A percentile compares a stretch with the other conserved stretches of the same genome.
Evolutionary conservation across 2,113 vertebrate species (phyloP).

Genomic region (Sorex fumeus): DNA sequence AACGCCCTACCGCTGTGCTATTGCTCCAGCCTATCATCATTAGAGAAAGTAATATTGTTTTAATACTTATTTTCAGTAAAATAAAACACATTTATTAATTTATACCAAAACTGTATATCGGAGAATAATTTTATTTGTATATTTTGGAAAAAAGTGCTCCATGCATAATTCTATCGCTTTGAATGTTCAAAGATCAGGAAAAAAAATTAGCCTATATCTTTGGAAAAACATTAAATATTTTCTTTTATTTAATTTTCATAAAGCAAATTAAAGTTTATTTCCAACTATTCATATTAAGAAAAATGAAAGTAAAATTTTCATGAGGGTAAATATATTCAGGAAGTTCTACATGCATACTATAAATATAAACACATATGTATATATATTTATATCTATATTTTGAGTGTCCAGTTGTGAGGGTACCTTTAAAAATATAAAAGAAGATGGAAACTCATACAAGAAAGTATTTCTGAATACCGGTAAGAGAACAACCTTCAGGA

Average conservation of each 20-base stretch:
- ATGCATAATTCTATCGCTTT: background rate
- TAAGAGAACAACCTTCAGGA: background rate
- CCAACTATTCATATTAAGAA: background rate
- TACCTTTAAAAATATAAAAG: background rate
- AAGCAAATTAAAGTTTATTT: background rate
- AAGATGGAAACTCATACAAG: background rate
- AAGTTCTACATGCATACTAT: background rate
- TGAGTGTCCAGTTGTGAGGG: background rate
- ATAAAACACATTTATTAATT: background rate
- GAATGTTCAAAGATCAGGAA: background rate
- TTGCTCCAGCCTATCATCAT: background rate
- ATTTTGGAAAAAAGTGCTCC: background rate
- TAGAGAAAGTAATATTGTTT: background rate
- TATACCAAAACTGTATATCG: background rate
- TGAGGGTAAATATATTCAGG: background rate
- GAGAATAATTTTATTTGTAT: background rate
- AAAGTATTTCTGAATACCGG: background rate
- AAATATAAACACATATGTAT: background rate
- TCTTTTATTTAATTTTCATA: background rate
- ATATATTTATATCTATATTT: background rate
- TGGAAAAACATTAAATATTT: background rate
- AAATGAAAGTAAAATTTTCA: too few species aligned
- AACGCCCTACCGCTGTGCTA: too few species aligned
- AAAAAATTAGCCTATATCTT: background rate
- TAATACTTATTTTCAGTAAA: background rate